These are phyloP conservation scores for Stenurella melanura DNA, from an alignment of 2,888 invertebrate species.

Conservation along the genomic window DNA sequence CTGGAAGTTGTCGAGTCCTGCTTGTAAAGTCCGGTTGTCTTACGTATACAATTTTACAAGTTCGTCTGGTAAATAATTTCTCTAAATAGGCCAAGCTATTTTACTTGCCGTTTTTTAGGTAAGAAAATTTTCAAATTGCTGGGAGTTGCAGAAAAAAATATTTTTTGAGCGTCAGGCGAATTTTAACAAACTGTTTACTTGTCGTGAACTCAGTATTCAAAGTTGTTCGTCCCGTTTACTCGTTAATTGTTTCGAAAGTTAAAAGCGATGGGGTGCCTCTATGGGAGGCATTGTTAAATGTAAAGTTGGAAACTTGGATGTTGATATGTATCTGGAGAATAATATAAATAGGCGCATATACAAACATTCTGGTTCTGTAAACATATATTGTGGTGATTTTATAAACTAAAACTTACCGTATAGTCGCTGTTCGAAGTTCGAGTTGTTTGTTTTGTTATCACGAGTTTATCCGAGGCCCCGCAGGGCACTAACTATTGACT, in stretches of 20 bases:
- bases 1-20: too few species aligned
- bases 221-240: neutral
- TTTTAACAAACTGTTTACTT: neutral
- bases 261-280: neutral
- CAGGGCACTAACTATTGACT: slow-evolving; percentile 52
- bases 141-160: too few species aligned
- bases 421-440: slow-evolving; percentile 25
- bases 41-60: too few species aligned
- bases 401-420: slow-evolving; percentile 38
- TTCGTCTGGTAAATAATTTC: too few species aligned
- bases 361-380: slow-evolving; percentile 2
- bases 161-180: too few species aligned
- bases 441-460: slow-evolving; percentile 27
- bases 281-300: slow-evolving; percentile 1
- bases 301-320: neutral
- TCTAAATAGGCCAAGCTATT: too few species aligned
- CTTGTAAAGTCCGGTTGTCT: too few species aligned
- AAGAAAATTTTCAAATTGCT: too few species aligned
- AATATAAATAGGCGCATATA: neutral
- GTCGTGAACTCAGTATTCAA: neutral
- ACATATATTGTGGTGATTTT: slow-evolving; percentile 17
- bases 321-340: slow-evolving; percentile 3
- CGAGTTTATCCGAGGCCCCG: slow-evolving; percentile 57
- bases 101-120: too few species aligned
- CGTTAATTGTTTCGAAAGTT: slow-evolving; percentile 1